These are phyloP conservation scores for Podilymbus podiceps DNA, from an alignment of 2,113 vertebrate genomes.

Conservation along the genomic window DNA sequence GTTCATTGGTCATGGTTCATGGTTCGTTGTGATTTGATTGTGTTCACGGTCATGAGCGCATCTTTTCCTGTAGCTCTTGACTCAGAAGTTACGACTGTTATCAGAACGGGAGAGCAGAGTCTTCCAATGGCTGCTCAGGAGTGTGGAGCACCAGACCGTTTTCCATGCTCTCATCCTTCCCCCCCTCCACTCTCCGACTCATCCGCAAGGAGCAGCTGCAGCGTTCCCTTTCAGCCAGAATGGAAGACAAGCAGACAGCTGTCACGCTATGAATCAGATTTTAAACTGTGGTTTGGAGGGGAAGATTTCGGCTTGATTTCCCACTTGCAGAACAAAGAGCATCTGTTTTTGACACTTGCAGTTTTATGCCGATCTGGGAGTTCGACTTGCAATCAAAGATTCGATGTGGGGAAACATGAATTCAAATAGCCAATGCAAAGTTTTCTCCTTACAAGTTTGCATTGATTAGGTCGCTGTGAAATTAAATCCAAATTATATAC, in stretches of 20 bases:
- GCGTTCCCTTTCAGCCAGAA: neutral
- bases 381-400: neutral
- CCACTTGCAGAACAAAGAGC: slow-evolving; percentile 8
- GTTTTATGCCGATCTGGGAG: neutral
- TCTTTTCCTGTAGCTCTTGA: neutral
- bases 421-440: neutral
- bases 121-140: neutral
- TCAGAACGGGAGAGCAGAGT: neutral
- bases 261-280: slow-evolving; percentile 40
- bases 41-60: neutral
- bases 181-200: neutral
- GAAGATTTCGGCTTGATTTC: neutral
- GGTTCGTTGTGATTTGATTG: too few relatives aligned
- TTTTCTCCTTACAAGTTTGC: neutral
- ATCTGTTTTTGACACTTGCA: slow-evolving; percentile 26
- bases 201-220: slow-evolving; percentile 21
- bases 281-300: neutral
- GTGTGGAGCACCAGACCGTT: neutral
- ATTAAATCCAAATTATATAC: neutral
- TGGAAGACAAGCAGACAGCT: slow-evolving; percentile 47
- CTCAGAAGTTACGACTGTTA: neutral
- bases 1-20: too few relatives aligned
- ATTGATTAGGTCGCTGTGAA: neutral
- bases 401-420: neutral
- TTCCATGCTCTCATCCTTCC: slow-evolving; percentile 10